phyloP scores from a whole-genome alignment of 2,113 vertebrate species.

The Marmota monax region DNA sequence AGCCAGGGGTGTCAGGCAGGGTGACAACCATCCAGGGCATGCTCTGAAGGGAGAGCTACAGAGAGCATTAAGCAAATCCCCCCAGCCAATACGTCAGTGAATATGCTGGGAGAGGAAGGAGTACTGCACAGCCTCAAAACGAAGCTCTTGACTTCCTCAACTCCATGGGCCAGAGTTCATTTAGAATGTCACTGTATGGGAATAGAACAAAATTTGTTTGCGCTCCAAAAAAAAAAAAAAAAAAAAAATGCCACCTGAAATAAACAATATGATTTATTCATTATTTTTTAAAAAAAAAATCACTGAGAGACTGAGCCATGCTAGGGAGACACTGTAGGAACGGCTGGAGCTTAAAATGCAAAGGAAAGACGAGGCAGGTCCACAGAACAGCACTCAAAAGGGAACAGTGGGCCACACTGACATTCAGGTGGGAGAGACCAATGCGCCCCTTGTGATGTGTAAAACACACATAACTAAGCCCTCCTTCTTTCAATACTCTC shows the following conservation, averaged over 20 bases:
- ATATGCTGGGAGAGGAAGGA: background rate
- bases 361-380: background rate
- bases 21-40: no score
- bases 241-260: background rate
- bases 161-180: background rate
- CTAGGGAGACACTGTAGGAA: background rate
- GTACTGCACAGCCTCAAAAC: background rate
- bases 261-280: constrained; percentile 44
- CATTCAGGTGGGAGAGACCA: background rate
- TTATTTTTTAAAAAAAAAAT: no score
- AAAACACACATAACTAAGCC: background rate
- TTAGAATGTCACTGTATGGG: background rate
- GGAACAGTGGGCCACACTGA: background rate
- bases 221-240: background rate
- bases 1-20: background rate
- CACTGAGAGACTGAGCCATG: background rate
- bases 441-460: background rate
- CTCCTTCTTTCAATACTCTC: background rate
- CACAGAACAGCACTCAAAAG: background rate
- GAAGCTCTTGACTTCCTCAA: background rate
- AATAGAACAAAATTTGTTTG: background rate
- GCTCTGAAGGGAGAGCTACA: background rate
- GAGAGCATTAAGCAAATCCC: background rate
- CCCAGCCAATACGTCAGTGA: background rate
- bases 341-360: background rate